Evolutionary conservation across 2,888 invertebrate species (phyloP).

Genomic region (Polydrusus pterygomalis): DNA sequence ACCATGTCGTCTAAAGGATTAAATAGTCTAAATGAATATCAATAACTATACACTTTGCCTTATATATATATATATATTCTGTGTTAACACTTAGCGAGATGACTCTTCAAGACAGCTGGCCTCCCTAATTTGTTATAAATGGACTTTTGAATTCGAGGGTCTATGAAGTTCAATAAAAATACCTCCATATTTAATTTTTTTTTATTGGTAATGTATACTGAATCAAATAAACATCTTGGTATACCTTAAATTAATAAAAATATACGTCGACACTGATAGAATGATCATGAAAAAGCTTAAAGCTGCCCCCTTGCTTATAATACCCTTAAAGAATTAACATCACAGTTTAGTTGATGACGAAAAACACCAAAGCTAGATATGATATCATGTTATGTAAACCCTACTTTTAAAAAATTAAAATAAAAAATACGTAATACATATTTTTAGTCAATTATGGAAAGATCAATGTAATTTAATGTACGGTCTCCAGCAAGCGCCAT

Average conservation of each 20-base stretch:
- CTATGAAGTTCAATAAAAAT: neutral
- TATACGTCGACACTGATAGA: slow-evolving; percentile 29
- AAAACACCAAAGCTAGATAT: slow-evolving; percentile 15
- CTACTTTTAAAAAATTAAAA: neutral
- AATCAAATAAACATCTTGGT: slow-evolving; percentile 53
- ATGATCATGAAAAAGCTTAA: slow-evolving; percentile 64
- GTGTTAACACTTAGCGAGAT: too few relatives aligned
- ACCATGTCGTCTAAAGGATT: too few relatives aligned
- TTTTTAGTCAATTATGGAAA: slow-evolving; percentile 9
- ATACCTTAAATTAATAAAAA: slow-evolving; percentile 19
- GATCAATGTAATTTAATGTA: slow-evolving; percentile 7
- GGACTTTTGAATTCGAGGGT: too few relatives aligned
- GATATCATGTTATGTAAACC: neutral
- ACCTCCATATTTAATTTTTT: slow-evolving; percentile 1
- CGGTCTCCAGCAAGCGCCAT: slow-evolving; percentile 9
- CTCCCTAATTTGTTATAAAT: too few relatives aligned
- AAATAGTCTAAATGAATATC: too few relatives aligned
- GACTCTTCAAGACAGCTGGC: too few relatives aligned
- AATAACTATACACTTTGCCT: too few relatives aligned
- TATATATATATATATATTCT: too few relatives aligned
- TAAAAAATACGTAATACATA: neutral
- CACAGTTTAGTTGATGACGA: neutral
- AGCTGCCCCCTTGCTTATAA: slow-evolving; percentile 71
- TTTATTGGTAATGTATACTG: slow-evolving; percentile 51
- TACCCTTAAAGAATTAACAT: slow-evolving; percentile 15